phyloP scores from a whole-genome alignment of 2,113 vertebrate genomes.

The Sciurus niger region DNA sequence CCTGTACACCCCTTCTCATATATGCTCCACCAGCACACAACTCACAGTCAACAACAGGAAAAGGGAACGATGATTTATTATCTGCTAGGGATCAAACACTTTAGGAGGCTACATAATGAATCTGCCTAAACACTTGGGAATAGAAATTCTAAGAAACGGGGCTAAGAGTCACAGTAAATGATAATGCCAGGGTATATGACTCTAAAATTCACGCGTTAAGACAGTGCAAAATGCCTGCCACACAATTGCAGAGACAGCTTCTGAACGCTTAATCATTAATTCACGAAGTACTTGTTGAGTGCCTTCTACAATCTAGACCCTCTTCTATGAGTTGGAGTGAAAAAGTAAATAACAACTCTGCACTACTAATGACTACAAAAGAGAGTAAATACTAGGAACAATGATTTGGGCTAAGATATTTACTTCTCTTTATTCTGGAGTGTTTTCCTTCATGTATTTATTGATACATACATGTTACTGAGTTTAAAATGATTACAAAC shows the following conservation, averaged over 20 bases:
- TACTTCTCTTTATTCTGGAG: slow-evolving; percentile 8
- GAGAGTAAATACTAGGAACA: background rate
- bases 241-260: background rate
- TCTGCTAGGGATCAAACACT: background rate
- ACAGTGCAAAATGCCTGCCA: background rate
- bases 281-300: background rate
- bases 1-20: background rate
- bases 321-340: background rate
- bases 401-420: background rate
- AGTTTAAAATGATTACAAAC: slow-evolving; percentile 60
- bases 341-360: background rate
- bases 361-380: background rate
- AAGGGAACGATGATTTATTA: background rate
- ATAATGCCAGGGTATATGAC: background rate
- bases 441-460: slow-evolving; percentile 45
- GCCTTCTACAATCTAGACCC: background rate
- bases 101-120: background rate
- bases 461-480: background rate
- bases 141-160: background rate
- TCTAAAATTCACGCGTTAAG: background rate
- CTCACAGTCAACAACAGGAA: background rate
- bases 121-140: slow-evolving; percentile 25
- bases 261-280: background rate
- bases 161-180: background rate
- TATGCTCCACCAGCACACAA: background rate